Conservation (phyloP, 2,113 vertebrate species). For the Aegithalos caudatus region DNA sequence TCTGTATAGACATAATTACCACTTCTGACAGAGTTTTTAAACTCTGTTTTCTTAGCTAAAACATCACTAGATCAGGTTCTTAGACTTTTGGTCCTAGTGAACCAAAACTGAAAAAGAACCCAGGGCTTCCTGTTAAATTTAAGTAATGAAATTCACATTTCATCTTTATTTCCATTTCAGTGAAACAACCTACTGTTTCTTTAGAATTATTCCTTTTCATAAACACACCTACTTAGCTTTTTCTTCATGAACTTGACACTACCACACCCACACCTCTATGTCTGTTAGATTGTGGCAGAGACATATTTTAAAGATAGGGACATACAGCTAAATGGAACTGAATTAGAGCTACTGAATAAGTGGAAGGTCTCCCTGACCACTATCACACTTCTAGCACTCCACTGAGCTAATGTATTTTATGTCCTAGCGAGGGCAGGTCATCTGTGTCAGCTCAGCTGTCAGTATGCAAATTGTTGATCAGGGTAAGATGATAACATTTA, state of each 20-base stretch:
- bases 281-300: neutral
- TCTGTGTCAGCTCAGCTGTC: neutral
- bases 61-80: neutral
- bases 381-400: fast-evolving
- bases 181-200: neutral
- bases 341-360: neutral
- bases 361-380: neutral
- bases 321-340: neutral
- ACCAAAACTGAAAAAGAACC: neutral
- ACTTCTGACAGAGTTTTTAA: neutral
- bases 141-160: neutral
- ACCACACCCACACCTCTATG: neutral
- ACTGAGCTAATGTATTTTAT: neutral
- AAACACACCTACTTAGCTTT: neutral
- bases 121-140: neutral
- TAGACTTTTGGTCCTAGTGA: neutral
- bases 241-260: neutral
- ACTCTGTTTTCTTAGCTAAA: slow-evolving; percentile 5
- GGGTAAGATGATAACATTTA: neutral
- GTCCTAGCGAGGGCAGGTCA: neutral
- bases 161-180: neutral
- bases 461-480: neutral
- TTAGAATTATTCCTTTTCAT: neutral
- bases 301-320: neutral
- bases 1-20: neutral